Percentiles rank a stretch among this genome's conserved stretches.
phyloP scores from a whole-genome alignment of 2,888 invertebrate species.

The Schizotus pectinicornis region DNA sequence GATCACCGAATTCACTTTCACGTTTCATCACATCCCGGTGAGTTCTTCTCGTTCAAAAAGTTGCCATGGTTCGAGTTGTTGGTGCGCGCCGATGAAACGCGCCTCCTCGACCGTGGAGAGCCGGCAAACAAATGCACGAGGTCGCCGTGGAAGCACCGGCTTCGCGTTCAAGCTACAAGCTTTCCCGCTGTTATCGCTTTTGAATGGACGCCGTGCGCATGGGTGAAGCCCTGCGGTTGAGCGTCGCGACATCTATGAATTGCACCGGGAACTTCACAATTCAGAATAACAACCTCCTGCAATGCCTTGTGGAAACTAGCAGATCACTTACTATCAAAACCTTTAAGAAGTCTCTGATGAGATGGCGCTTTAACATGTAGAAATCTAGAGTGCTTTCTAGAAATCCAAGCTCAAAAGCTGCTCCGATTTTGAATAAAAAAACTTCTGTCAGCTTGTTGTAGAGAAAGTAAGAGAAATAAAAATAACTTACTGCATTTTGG shows the following conservation, averaged over 20 bases:
- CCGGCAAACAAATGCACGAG: slow-evolving; percentile 30
- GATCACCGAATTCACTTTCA: slow-evolving; percentile 8
- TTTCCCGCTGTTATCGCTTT: slow-evolving; percentile 28
- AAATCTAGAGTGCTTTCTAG: too few species aligned
- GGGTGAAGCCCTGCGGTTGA: not conserved
- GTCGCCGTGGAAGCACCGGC: slow-evolving; percentile 9
- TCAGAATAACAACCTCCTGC: too few species aligned
- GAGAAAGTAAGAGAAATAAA: too few species aligned
- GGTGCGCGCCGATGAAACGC: slow-evolving; percentile 8
- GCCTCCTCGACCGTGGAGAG: slow-evolving; percentile 10
- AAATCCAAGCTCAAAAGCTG: too few species aligned
- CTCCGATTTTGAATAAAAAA: too few species aligned
- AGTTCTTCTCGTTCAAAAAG: not conserved
- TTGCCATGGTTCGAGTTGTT: not conserved
- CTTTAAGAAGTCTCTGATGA: too few species aligned
- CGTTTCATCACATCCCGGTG: slow-evolving; percentile 17
- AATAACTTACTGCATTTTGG: too few species aligned
- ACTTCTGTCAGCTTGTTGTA: too few species aligned
- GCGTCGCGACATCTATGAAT: not conserved
- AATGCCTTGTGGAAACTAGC: too few species aligned
- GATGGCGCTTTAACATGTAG: too few species aligned
- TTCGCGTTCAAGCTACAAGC: slow-evolving; percentile 10
- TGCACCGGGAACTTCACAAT: not conserved
- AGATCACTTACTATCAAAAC: too few species aligned
- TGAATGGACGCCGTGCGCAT: slow-evolving; percentile 16